Base-by-base conservation (phyloP, 2,113 vertebrate genomes). In the Mionectes macconnelli region DNA sequence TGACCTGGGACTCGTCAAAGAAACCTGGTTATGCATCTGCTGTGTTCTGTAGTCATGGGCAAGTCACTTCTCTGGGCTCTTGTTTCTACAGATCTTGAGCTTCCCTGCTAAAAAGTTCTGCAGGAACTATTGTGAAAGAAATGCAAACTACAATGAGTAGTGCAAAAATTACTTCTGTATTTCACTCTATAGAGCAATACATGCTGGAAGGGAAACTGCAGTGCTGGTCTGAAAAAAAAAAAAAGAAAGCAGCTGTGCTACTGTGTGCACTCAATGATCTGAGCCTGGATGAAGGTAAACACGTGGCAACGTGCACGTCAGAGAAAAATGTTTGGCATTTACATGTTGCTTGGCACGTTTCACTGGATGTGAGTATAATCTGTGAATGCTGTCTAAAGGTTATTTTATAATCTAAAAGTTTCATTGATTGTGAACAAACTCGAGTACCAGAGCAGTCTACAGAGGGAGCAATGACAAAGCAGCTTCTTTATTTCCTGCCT, bases 381-480 rank as follows among this genome's bases (percentile, higher is more conserved):
- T 49, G 33, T 13, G 31, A 91, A 49, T 7, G 14, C 59, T 77
- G 21, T 44, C 60, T 52, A 23, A 64, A 68, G 21, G 45, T 72
- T 44, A 24, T 40, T 87, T 84, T 39, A 22, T 63, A 27, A 59
- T 78, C 66, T 60, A 11, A 31, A 91, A 93, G 57, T 82, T 89
- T 89, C 1, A 3, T 5, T 42, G 64, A 6, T 37, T 25, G 72
- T 18, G 42, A 56, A 60, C 53, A 30, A 74, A 52, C 23, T 45
- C 14, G 6, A 62, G 45, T 6, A 12, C 12, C 18, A 4, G 47
- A 75, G 52, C 72, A 42, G 45, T 73, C 88, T 68, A 50, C 80
- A 95, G 77, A 95, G 89, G 84, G 87, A 91, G 94, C 81, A 87
- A 8, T 79, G 93, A 79, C 50, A 66, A 74, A 87, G 81, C 93